A percentile compares a stretch with the other conserved stretches of the same genome.
These are phyloP conservation scores for Macroglossus sobrinus DNA, from an alignment of 2,113 vertebrate species.

Conservation along the genomic window DNA sequence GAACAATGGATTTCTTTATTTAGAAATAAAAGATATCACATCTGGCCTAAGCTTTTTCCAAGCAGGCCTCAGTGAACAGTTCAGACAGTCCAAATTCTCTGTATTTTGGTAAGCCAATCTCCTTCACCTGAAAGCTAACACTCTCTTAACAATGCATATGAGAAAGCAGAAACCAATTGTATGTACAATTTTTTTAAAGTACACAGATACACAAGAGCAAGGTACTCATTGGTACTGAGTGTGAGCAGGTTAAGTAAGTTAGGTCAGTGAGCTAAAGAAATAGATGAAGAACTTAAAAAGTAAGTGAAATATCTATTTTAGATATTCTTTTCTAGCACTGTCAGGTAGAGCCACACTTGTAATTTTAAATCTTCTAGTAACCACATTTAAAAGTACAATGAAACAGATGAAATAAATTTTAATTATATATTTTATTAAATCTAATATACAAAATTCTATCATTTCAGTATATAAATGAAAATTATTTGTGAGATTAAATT, in stretches of 20 bases:
- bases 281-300: neutral
- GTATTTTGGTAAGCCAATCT: neutral
- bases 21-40: neutral
- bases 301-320: neutral
- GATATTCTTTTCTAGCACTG: neutral
- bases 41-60: neutral
- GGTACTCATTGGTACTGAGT: neutral
- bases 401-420: neutral
- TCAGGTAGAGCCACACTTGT: neutral
- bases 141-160: neutral
- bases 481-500: neutral
- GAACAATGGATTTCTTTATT: conserved; percentile 5
- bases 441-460: neutral
- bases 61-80: neutral
- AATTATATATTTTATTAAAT: neutral
- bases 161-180: neutral
- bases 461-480: neutral
- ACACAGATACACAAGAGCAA: neutral
- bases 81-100: neutral
- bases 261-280: neutral
- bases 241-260: neutral
- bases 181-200: neutral
- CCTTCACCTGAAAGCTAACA: neutral
- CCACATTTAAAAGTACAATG: neutral
- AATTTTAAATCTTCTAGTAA: neutral